These are phyloP conservation scores for Epicampocera succincta DNA, from an alignment of 2,888 invertebrate species.

Conservation along the genomic window DNA sequence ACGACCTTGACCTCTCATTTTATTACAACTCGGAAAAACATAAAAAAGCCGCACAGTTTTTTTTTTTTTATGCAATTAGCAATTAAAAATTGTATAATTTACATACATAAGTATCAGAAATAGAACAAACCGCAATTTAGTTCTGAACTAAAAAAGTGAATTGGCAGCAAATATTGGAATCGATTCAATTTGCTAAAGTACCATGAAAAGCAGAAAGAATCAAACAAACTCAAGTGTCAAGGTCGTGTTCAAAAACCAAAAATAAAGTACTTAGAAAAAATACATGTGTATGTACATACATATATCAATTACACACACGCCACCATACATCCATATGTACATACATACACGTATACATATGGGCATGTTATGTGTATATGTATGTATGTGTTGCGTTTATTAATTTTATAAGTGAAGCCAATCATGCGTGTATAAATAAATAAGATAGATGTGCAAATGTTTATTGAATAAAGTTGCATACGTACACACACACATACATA, in stretches of 20 bases:
- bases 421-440: slow-evolving; percentile 6
- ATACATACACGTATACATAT: not conserved
- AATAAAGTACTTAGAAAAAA: not conserved
- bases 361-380: not conserved
- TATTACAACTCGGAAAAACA: too few relatives aligned
- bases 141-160: slow-evolving; percentile 30
- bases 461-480: not conserved
- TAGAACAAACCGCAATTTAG: slow-evolving; percentile 27
- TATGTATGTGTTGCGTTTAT: not conserved
- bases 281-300: too few relatives aligned
- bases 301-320: not conserved
- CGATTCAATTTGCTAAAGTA: not conserved
- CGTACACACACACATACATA: not conserved
- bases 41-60: too few relatives aligned
- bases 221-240: slow-evolving; percentile 18
- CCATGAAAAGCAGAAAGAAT: slow-evolving; percentile 19
- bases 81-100: not conserved
- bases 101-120: slow-evolving; percentile 19
- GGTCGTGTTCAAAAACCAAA: slow-evolving; percentile 27
- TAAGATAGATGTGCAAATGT: slow-evolving; percentile 33
- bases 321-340: not conserved
- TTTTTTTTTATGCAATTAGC: slow-evolving; percentile 2
- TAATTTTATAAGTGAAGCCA: slow-evolving; percentile 18
- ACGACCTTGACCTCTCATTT: too few relatives aligned
- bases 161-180: slow-evolving; percentile 36